phyloP scores from a whole-genome alignment of 2,797 vertebrate species.

The Acridotheres tristis region DNA sequence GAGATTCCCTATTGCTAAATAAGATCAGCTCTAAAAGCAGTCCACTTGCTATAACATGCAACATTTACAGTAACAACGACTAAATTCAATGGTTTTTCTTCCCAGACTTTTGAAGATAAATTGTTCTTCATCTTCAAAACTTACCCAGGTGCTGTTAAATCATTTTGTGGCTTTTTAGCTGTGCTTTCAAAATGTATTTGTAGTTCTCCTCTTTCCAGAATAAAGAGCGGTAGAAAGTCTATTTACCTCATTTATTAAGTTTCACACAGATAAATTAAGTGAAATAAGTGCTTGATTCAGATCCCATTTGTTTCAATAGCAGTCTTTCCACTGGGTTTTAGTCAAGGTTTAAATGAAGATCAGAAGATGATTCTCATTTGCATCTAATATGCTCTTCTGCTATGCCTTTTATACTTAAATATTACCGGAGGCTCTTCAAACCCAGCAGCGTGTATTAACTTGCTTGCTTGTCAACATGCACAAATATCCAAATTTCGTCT shows the following conservation, averaged over 20 bases:
- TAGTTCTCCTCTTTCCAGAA: slow-evolving; percentile 18
- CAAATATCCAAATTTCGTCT: not conserved
- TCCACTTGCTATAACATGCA: slow-evolving; percentile 38
- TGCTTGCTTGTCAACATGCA: not conserved
- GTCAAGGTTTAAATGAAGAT: slow-evolving; percentile 24
- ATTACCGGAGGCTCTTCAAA: slow-evolving; percentile 34
- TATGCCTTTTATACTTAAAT: slow-evolving; percentile 34
- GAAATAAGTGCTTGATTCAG: slow-evolving; percentile 15
- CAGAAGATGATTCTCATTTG: slow-evolving; percentile 42
- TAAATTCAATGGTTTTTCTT: slow-evolving; percentile 6
- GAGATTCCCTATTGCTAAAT: not conserved
- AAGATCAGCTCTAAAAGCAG: not conserved
- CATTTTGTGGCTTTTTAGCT: slow-evolving; percentile 39
- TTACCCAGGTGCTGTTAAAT: slow-evolving; percentile 43
- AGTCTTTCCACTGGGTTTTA: slow-evolving; percentile 6
- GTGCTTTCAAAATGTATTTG: slow-evolving; percentile 37
- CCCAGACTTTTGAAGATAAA: slow-evolving; percentile 58
- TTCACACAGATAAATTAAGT: slow-evolving; percentile 44
- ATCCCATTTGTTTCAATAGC: not conserved
- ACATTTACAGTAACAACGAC: not conserved
- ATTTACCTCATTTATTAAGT: slow-evolving; percentile 43
- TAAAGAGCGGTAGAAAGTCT: not conserved
- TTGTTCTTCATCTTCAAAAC: slow-evolving; percentile 47
- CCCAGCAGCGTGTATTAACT: not conserved
- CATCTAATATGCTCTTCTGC: slow-evolving; percentile 24